Evolutionary conservation across 2,888 invertebrate species (phyloP).

Genomic region (Drosophila kuntzei): DNA sequence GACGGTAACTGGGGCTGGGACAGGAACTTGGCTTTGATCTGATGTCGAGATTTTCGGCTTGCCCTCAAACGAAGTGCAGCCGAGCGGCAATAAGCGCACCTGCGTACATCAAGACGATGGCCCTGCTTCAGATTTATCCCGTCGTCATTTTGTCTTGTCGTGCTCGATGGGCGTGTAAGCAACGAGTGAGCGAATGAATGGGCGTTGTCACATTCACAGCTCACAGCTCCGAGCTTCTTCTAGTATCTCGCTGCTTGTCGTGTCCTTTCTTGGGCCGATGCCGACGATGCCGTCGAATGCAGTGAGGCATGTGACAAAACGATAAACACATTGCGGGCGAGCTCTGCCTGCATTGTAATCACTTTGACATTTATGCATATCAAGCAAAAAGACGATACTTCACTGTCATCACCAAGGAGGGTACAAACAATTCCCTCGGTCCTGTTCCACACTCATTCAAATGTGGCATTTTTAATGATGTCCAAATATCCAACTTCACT

Average conservation of each 20-base stretch:
- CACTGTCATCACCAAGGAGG: slow-evolving; percentile 36
- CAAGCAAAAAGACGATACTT: slow-evolving; percentile 70
- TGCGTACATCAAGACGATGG: slow-evolving; percentile 78
- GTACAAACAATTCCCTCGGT: neutral
- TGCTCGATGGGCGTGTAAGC: slow-evolving; percentile 82
- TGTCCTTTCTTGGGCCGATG: slow-evolving; percentile 50
- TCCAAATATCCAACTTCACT: slow-evolving; percentile 67
- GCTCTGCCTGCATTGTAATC: slow-evolving; percentile 79
- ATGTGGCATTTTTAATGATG: slow-evolving; percentile 83
- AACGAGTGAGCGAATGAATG: slow-evolving; percentile 79
- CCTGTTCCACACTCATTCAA: slow-evolving; percentile 65
- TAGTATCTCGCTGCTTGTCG: slow-evolving; percentile 28
- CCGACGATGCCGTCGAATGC: slow-evolving; percentile 56
- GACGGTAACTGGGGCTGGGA: slow-evolving; percentile 6
- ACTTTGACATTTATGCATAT: slow-evolving; percentile 85
- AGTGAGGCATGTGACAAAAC: slow-evolving; percentile 81
- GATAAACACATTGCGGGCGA: slow-evolving; percentile 82
- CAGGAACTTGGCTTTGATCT: slow-evolving; percentile 76
- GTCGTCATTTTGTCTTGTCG: slow-evolving; percentile 50
- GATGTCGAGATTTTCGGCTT: slow-evolving; percentile 76
- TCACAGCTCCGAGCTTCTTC: slow-evolving; percentile 47
- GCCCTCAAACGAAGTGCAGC: slow-evolving; percentile 79
- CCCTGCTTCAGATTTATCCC: slow-evolving; percentile 11
- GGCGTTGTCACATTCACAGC: slow-evolving; percentile 72
- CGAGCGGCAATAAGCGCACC: slow-evolving; percentile 84